Base-by-base conservation (phyloP, 2,797 vertebrate species). In the Rhyacichthys aspro region DNA sequence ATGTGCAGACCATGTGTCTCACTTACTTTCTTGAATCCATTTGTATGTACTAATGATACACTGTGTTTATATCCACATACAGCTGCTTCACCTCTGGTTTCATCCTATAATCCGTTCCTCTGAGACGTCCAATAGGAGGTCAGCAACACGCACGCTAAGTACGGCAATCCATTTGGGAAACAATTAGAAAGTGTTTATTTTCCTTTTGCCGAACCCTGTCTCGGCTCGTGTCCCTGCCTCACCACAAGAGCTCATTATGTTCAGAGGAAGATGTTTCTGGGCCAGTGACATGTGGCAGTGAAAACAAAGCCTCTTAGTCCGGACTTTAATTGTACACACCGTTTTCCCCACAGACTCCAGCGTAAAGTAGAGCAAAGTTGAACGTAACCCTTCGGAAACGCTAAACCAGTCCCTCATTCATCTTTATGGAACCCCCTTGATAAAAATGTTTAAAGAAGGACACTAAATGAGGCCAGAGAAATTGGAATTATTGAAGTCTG, bases 141-240 rank as follows among this genome's bases (percentile, higher is more conserved):
- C 53, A 62, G 62, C 15, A 41, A 10, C 52, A 11, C 2, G 43
- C 50, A 54, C 2, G 8, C 16, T 38, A 68, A 38, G 33, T 9
- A 55, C 42, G 44, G 16, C 52, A 45, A 71, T 60, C 46, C 71
- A 58, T 55, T 54, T 58, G 63, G 68, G 65, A 74, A 74, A 72
- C 52, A 70, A 72, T 77, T 67, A 69, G 18, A 58, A 69, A 11
- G 32, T 57, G 18, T 55, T 50, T 55, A 47, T 62, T 67, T 73
- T 59, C 41, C 46, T 44, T 64, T 55, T 28, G 23, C 23, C 1
- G 23, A 28, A 28, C 32, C 17, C 36, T 5, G 55, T 54, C 47
- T 28, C 9, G n/a, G 6, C 9, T 1, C 11, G 12, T 39, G 43
- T 67, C 55, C 61, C 38, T 46, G 12, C 23, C 50, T 63, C 59